phyloP scores from a whole-genome alignment of 53 echinoderm and acorn worm genomes.

The Antedon mediterranea region DNA sequence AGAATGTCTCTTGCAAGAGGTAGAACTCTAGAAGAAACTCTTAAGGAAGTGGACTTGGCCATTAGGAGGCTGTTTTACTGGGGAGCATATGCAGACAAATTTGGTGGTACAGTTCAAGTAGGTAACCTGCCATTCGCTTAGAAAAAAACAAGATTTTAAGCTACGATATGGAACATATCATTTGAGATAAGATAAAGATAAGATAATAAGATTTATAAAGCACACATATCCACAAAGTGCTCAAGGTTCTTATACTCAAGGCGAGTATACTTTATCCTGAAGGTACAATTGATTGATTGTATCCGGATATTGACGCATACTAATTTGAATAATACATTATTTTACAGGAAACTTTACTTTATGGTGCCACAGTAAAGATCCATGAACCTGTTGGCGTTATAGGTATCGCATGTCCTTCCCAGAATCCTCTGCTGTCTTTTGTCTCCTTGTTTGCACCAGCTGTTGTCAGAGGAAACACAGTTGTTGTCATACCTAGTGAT shows the following conservation, averaged over 20 bases:
- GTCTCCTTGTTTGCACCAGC: slow-evolving; percentile 96
- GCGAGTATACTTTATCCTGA: too few relatives aligned
- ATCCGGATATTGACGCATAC: too few relatives aligned
- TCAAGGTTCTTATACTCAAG: too few relatives aligned
- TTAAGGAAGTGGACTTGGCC: slow-evolving; percentile 75
- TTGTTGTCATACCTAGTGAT: slow-evolving; percentile 71
- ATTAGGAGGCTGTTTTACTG: slow-evolving; percentile 90
- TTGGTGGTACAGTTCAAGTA: slow-evolving; percentile 91
- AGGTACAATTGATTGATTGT: too few relatives aligned
- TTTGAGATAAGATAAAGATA: too few relatives aligned
- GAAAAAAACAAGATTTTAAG: not conserved
- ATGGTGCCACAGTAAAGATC: slow-evolving; percentile 94
- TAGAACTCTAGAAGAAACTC: slow-evolving; percentile 42
- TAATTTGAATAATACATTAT: too few relatives aligned
- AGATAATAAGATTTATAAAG: too few relatives aligned
- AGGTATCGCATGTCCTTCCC: slow-evolving; percentile 73
- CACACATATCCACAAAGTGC: too few relatives aligned
- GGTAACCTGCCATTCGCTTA: not conserved
- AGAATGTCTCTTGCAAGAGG: slow-evolving; percentile 19
- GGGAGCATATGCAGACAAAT: slow-evolving; percentile 99
- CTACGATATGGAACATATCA: too few relatives aligned
- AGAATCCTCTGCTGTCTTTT: slow-evolving; percentile 61
- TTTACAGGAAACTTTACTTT: slow-evolving; percentile 65
- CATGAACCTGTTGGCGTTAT: slow-evolving; percentile 89
- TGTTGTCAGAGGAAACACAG: slow-evolving; percentile 69